Percentiles rank a stretch among this genome's conserved stretches.
phyloP scores from a whole-genome alignment of 2,113 vertebrate species.

The Pangasianodon gigas region DNA sequence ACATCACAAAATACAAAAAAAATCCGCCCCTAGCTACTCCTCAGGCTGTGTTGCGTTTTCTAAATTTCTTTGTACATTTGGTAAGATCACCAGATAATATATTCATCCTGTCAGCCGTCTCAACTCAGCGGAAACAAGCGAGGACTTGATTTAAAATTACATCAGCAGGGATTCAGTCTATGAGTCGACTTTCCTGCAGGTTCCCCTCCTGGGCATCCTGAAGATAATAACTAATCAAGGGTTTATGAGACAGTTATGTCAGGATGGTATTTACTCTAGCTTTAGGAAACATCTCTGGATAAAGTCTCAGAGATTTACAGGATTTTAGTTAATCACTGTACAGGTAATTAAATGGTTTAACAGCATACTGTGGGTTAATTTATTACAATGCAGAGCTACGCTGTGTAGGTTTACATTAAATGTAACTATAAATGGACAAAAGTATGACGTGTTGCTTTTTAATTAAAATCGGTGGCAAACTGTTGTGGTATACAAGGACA shows the following conservation, averaged over 20 bases:
- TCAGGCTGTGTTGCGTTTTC: neutral
- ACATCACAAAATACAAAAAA: neutral
- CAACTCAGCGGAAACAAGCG: neutral
- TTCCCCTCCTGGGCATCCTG: neutral
- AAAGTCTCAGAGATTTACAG: neutral
- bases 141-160: neutral
- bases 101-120: neutral
- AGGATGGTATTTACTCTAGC: neutral
- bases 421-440: neutral
- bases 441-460: neutral
- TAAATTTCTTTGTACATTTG: neutral
- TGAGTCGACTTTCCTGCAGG: neutral
- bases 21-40: neutral
- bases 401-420: neutral
- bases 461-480: neutral
- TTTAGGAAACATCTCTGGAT: neutral
- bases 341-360: neutral
- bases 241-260: neutral
- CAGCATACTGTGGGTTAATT: neutral
- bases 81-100: neutral
- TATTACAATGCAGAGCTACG: neutral
- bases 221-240: slow-evolving; percentile 8
- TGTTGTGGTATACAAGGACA: neutral
- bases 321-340: neutral
- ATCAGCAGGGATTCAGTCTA: neutral